A percentile compares a stretch with the other conserved stretches of the same genome.
Conservation (phyloP, 2,888 invertebrate genomes). For the Nymphalis urticae region DNA sequence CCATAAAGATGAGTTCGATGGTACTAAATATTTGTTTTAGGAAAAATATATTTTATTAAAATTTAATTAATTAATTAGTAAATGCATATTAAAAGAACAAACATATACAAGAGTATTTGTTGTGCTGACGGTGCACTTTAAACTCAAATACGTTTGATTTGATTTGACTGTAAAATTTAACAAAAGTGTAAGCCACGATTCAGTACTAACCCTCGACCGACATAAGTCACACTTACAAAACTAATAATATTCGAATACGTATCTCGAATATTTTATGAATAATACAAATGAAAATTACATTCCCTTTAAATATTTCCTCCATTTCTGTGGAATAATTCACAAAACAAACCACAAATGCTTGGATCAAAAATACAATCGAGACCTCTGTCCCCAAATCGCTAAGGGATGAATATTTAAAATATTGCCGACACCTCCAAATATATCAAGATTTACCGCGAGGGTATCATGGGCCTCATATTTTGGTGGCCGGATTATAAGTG, state of each 20-base stretch:
- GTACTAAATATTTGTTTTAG: too few species aligned
- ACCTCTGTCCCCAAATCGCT: constrained; percentile 18
- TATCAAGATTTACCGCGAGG: constrained; percentile 18
- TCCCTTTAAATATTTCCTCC: background rate
- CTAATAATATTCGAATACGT: constrained; percentile 7
- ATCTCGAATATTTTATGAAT: constrained; percentile 7
- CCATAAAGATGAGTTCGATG: too few species aligned
- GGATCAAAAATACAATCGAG: constrained; percentile 9
- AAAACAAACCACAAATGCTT: constrained; percentile 14
- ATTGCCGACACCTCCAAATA: constrained; percentile 24
- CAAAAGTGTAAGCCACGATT: background rate
- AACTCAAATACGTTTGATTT: too few species aligned
- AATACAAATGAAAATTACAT: constrained; percentile 8
- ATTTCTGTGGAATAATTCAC: constrained; percentile 2
- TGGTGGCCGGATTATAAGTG: background rate
- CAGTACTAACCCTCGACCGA: background rate
- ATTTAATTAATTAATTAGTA: too few species aligned
- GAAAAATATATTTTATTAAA: too few species aligned
- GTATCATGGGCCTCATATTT: constrained; percentile 8
- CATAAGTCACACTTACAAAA: background rate
- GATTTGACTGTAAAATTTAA: too few species aligned
- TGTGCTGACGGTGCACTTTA: too few species aligned
- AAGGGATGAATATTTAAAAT: constrained; percentile 27
- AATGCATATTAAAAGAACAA: too few species aligned
- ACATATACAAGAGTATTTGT: too few species aligned